These are phyloP conservation scores for Rhinogobio ventralis DNA, from an alignment of 2,797 vertebrate genomes.

Conservation along the genomic window DNA sequence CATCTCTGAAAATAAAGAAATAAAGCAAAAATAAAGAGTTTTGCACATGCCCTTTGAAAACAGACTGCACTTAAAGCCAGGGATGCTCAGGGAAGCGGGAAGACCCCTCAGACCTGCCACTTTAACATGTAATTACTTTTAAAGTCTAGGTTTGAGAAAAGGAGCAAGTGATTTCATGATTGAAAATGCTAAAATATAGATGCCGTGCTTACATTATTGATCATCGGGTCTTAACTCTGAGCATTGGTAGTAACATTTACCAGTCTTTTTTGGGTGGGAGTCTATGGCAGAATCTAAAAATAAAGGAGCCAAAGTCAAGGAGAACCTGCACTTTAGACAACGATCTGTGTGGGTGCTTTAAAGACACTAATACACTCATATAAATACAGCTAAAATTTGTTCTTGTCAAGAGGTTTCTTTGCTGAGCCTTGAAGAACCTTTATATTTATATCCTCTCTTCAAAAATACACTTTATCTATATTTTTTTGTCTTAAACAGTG, in stretches of 20 bases:
- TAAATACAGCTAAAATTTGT: neutral
- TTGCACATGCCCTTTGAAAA: slow-evolving; percentile 32
- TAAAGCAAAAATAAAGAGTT: neutral
- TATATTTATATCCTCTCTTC: neutral
- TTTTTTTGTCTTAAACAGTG: neutral
- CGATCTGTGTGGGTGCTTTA: neutral
- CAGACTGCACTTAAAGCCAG: neutral
- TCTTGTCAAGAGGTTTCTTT: neutral
- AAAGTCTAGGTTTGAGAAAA: slow-evolving; percentile 19
- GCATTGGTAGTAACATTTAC: slow-evolving; percentile 23
- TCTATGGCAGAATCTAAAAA: slow-evolving; percentile 4
- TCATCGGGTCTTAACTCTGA: slow-evolving; percentile 42
- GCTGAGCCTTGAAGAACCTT: neutral
- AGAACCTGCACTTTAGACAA: neutral
- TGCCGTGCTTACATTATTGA: slow-evolving; percentile 62
- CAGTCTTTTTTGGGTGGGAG: neutral
- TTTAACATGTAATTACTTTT: slow-evolving; percentile 37
- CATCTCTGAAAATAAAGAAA: slow-evolving; percentile 17
- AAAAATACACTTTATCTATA: too few relatives aligned
- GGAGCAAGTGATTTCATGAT: slow-evolving; percentile 40
- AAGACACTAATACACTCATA: neutral
- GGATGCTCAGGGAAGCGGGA: neutral
- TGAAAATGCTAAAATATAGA: slow-evolving; percentile 54
- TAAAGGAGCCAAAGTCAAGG: neutral
- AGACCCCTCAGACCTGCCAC: neutral